Base-by-base conservation (phyloP, 2,797 vertebrate genomes). In the Agapornis canus region DNA sequence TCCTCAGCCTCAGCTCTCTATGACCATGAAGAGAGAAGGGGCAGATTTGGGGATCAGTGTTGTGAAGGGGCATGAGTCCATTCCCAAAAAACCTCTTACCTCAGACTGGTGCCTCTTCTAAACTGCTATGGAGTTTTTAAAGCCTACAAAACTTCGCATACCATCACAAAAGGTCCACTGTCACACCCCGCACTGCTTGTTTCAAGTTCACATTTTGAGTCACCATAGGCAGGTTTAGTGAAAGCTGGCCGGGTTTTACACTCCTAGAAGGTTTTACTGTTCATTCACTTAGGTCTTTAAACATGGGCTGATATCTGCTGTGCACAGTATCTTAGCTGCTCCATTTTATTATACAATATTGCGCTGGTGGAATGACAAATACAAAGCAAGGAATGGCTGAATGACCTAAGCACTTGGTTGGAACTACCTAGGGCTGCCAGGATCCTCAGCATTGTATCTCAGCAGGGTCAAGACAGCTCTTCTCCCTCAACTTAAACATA, bases 231-330 rank as follows among this genome's bases (percentile, higher is more conserved):
- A 57, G 86, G 56, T 88, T 93, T 86, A 88, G 65, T 40, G 32
- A 87, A 89, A 95, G 47, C 68, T 65, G 45, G 64, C 68, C 23
- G 35, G 19, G 22, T 94, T 97, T 95, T 89, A 94, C 69, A 40
- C 69, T 59, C 83, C 65, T 32, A 25, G 20, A 69, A 92, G 78
- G 56, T 65, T 87, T 93, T 89, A 89, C 47, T 82, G 71, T 51
- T 93, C 60, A 5, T 85, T 94, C 76, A 81, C 52, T 88, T 29
- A 27, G 57, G 61, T 42, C 49, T 91, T 94, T 92, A 92, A 91
- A 92, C 66, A 56, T 4, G 18, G 51, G 21, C 69, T 86, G 82
- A 51, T 59, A 43, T 79, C 80, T 71, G 4, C 80, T 35, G 63
- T 27, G 77, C 32, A 23, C 68, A 83, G 60, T 68, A 39, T 31